These are phyloP conservation scores for Drosophila limbata DNA, from an alignment of 2,888 invertebrate species.

Conservation along the genomic window DNA sequence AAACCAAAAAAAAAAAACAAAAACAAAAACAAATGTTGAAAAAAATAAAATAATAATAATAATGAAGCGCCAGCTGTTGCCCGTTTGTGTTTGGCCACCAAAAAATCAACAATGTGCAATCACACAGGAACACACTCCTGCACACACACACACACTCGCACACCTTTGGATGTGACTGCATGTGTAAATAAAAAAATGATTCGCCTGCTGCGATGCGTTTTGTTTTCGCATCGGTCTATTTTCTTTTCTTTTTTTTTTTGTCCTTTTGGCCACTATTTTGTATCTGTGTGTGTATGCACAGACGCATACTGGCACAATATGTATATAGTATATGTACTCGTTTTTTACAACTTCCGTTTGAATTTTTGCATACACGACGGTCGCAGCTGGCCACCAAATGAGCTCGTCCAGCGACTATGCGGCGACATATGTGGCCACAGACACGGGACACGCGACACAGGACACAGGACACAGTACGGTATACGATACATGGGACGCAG, in stretches of 20 bases:
- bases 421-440: conserved; percentile 78
- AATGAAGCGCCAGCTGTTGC: conserved; percentile 66
- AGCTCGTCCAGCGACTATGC: conserved; percentile 67
- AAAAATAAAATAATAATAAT: conserved; percentile 50
- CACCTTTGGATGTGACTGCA: conserved; percentile 20
- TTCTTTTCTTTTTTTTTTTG: conserved; percentile 32
- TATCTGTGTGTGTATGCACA: conserved; percentile 5
- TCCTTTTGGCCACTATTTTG: conserved; percentile 47
- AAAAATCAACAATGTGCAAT: conserved; percentile 74
- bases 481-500: neutral
- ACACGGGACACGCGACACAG: conserved; percentile 46
- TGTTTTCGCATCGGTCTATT: conserved; percentile 38
- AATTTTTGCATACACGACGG: conserved; percentile 56
- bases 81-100: conserved; percentile 69
- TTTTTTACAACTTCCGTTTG: conserved; percentile 70
- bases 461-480: neutral
- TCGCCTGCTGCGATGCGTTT: conserved; percentile 50
- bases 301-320: conserved; percentile 26
- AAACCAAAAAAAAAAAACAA: conserved; percentile 3
- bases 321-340: conserved; percentile 54
- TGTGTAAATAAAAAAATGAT: conserved; percentile 64
- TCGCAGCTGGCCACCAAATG: conserved; percentile 67
- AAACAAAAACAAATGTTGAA: conserved; percentile 28
- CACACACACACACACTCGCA: conserved; percentile 17
- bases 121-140: conserved; percentile 31